Conservation (phyloP, 2,888 invertebrate species). For the Lasioglossum calceatum region DNA sequence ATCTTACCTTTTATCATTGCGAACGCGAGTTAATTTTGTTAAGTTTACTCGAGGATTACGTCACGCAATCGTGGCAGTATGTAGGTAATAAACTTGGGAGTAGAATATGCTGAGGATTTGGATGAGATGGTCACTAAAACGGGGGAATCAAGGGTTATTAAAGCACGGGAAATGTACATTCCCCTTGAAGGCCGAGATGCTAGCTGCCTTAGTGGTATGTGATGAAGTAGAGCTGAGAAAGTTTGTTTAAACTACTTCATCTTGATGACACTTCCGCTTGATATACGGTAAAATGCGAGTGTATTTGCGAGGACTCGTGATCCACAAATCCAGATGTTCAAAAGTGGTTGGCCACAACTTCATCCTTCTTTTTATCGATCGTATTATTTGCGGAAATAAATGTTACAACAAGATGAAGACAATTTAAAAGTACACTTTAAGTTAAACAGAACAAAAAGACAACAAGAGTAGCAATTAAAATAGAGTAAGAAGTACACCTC, state of each 20-base stretch:
- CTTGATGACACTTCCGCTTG: background rate
- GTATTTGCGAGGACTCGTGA: background rate
- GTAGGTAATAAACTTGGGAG: background rate
- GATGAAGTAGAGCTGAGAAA: background rate
- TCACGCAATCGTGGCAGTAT: background rate
- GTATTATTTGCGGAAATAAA: background rate
- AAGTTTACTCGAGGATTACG: background rate
- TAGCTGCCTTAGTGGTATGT: background rate
- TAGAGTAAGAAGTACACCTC: background rate
- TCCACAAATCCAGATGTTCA: background rate
- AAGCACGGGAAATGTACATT: background rate
- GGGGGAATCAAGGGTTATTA: slow-evolving; percentile 3
- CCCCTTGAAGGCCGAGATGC: background rate
- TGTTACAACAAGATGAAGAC: background rate
- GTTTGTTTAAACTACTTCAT: slow-evolving; percentile 9
- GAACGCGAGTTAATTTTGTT: background rate
- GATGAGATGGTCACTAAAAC: slow-evolving; percentile 9
- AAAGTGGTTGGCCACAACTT: background rate
- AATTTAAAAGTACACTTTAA: background rate
- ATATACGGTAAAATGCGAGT: background rate
- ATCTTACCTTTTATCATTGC: no score
- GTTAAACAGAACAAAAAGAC: background rate
- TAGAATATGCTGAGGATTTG: background rate
- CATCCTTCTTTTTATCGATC: background rate
- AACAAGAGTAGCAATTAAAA: background rate